phyloP scores from a whole-genome alignment of 2,113 vertebrate genomes.

The Lampris megalopsis region DNA sequence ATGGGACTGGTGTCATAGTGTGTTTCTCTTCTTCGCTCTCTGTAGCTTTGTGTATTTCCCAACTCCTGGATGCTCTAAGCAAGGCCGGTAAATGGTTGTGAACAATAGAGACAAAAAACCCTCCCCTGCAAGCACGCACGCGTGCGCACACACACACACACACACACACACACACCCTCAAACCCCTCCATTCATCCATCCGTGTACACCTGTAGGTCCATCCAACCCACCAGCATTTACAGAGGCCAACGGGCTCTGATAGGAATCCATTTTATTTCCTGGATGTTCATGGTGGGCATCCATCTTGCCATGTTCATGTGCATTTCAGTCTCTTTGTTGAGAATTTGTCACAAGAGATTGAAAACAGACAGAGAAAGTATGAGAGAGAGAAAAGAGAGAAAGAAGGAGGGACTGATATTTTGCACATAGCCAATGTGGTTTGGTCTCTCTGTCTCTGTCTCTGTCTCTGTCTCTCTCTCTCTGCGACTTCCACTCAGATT shows the following conservation, averaged over 20 bases:
- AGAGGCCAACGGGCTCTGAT: slow-evolving; percentile 33
- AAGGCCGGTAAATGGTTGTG: slow-evolving; percentile 35
- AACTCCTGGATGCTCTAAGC: slow-evolving; percentile 51
- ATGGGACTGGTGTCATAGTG: background rate
- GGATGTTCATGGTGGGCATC: slow-evolving; percentile 40
- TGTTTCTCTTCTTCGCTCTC: slow-evolving; percentile 15
- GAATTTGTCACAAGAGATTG: slow-evolving; percentile 44
- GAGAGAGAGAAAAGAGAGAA: slow-evolving; percentile 10
- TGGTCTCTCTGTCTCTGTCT: slow-evolving; percentile 5
- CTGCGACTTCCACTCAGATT: slow-evolving; percentile 57
- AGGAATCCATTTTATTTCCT: slow-evolving; percentile 54
- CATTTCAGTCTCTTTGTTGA: slow-evolving; percentile 37
- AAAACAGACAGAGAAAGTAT: slow-evolving; percentile 36
- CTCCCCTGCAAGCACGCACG: background rate
- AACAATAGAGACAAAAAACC: slow-evolving; percentile 31
- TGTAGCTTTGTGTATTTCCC: background rate
- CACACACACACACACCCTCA: slow-evolving; percentile 8
- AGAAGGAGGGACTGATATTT: slow-evolving; percentile 35
- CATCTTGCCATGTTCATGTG: slow-evolving; percentile 22
- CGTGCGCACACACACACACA: background rate
- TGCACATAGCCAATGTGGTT: slow-evolving; percentile 50
- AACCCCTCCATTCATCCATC: slow-evolving; percentile 20
- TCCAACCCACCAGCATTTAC: background rate
- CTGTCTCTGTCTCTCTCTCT: slow-evolving; percentile 13
- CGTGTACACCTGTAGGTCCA: too few relatives aligned